Percentiles rank a stretch among this genome's conserved stretches.
Evolutionary conservation across 1,140 invertebrate species (phyloP).

Genomic region (Octopus bimaculoides): DNA sequence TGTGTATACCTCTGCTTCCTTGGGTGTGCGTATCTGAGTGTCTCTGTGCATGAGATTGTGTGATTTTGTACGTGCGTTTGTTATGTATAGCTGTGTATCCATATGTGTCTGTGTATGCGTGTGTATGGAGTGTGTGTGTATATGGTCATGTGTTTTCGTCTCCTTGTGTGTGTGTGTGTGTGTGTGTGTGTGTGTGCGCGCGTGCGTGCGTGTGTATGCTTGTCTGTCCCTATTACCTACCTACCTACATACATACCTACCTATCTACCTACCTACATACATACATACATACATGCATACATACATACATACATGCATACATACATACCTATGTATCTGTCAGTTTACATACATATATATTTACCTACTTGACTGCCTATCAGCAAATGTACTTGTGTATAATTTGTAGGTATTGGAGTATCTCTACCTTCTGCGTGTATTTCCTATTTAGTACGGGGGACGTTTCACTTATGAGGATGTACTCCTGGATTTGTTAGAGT

Average conservation of each 20-base stretch:
- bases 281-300: neutral
- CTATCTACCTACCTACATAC: neutral
- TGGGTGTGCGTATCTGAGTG: too few species aligned
- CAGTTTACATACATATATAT: neutral
- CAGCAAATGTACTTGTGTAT: too few species aligned
- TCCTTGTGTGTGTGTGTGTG: slow-evolving; percentile 15
- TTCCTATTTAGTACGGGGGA: too few species aligned
- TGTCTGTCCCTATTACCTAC: neutral
- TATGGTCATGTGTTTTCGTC: slow-evolving; percentile 13
- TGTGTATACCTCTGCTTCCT: too few species aligned
- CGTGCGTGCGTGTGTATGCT: neutral
- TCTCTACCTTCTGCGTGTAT: too few species aligned
- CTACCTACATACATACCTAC: neutral
- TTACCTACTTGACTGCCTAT: neutral
- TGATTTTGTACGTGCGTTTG: too few species aligned
- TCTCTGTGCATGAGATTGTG: too few species aligned
- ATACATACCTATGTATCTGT: neutral
- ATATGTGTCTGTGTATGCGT: too few species aligned
- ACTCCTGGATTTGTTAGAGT: too few species aligned
- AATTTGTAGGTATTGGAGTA: too few species aligned
- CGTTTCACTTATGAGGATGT: too few species aligned
- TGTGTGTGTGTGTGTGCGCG: neutral
- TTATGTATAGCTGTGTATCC: too few species aligned
- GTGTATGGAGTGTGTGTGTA: neutral
- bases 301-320: neutral